A percentile compares a stretch with the other conserved stretches of the same genome.
These are phyloP conservation scores for Semibalanus balanoides DNA, from an alignment of 1,140 invertebrate genomes.

Conservation along the genomic window DNA sequence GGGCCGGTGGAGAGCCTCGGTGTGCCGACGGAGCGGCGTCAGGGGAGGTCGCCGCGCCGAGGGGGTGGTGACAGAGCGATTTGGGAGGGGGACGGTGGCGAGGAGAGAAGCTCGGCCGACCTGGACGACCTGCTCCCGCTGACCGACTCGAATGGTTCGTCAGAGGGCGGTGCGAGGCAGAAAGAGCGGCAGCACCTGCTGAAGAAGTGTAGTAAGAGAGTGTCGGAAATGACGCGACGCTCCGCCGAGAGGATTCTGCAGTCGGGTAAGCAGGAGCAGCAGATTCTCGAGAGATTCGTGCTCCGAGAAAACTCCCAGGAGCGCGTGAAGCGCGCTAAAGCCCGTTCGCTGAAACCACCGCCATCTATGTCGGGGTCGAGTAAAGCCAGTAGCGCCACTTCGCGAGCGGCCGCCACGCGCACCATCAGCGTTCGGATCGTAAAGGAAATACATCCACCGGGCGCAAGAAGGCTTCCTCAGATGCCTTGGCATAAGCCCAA, in stretches of 20 bases:
- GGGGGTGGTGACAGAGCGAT: no score
- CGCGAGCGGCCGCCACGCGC: background rate
- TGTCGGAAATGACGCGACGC: background rate
- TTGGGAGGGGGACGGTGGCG: background rate
- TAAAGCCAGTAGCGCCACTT: background rate
- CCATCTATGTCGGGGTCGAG: background rate
- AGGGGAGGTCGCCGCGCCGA: no score
- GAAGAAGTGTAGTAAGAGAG: background rate
- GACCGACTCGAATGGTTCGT: background rate
- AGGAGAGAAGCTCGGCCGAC: no score
- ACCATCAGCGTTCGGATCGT: background rate
- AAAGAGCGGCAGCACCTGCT: background rate
- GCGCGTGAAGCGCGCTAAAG: background rate
- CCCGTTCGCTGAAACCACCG: background rate
- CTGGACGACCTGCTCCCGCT: background rate
- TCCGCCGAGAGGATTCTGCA: background rate
- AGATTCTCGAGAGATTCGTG: background rate
- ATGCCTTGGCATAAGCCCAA: background rate
- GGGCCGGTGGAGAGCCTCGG: no score
- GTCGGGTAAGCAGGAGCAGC: background rate
- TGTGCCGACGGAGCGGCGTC: no score
- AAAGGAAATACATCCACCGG: background rate
- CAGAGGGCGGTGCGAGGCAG: background rate
- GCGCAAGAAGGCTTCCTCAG: background rate
- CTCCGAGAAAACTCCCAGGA: background rate